Base-by-base conservation (phyloP, 2,113 vertebrate species). In the Nesogale talazaci region DNA sequence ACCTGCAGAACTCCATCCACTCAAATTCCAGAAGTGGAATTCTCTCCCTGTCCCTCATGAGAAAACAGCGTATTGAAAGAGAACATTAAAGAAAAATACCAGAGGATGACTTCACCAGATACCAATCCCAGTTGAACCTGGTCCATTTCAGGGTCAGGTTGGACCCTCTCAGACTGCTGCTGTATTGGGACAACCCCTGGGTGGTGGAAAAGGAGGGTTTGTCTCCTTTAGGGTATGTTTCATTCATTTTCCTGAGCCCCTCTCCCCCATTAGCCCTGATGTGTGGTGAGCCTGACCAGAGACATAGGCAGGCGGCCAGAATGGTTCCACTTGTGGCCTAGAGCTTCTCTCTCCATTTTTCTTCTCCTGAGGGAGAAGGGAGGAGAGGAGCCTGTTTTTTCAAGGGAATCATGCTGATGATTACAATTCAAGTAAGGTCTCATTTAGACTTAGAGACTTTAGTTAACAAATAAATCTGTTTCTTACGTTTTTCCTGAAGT, bases 11-110 rank as follows among this genome's bases (percentile, higher is more conserved):
- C 91, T 96, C 95, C 97, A 94, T 97, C 98, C 92, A 95, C 96
- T 70, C 95, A 96, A 91, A 97, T 98, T 98, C 97, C 98, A 98
- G 97, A 97, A 95, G 96, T 96, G 97, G 97, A 97, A 97, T 93
- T 16, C 95, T 97, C 83, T 79, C 95, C 96, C 94, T 85, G 17
- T 12, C 12, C 59, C 88, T 82, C 96, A 61, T 38, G 74, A 97
- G 89, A 94, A 65, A 93, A 95, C 95, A 94, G 96, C 96, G 95
- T 95, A 90, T 94, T 96, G 93, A 86, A 94, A 94, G 97, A 97
- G 95, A 97, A 94, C 93, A 82, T 46, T 94, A 61, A 96, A 96
- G 95, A 97, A 94, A 95, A 96, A 85, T 93, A 65, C 95, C 79
- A 78, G 96, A 97, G 96, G 97, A 92, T 87, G 93, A 67, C 95